Evolutionary conservation across 2,888 invertebrate species (phyloP).

Genomic region (Latrodectus hesperus): DNA sequence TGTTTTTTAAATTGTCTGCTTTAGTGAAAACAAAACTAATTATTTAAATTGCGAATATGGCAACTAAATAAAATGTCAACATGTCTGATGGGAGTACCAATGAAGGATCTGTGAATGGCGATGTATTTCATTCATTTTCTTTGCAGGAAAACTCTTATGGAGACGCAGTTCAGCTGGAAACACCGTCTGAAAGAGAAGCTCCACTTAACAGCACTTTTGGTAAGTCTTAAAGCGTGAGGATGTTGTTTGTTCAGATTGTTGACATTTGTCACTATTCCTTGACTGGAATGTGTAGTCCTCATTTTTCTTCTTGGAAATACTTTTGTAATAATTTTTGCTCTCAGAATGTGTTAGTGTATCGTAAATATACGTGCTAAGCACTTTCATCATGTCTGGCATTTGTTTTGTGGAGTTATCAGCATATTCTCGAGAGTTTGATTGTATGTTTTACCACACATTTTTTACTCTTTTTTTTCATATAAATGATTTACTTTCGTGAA

Average conservation of each 20-base stretch:
- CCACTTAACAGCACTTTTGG: constrained; percentile 42
- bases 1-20: no score
- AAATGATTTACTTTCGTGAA: no score
- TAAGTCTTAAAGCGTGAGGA: constrained; percentile 37
- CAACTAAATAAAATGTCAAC: constrained; percentile 41
- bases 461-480: no score
- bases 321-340: neutral
- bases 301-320: neutral
- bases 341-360: neutral
- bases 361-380: neutral
- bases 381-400: constrained; percentile 22
- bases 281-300: constrained; percentile 20
- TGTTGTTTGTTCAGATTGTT: constrained; percentile 54
- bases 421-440: neutral
- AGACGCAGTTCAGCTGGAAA: constrained; percentile 16
- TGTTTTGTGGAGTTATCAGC: constrained; percentile 36
- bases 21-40: neutral
- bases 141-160: neutral
- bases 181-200: constrained; percentile 34
- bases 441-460: neutral
- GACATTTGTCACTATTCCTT: constrained; percentile 33
- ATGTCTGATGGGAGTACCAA: constrained; percentile 49
- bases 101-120: neutral
- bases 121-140: constrained; percentile 21
- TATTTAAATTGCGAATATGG: neutral